Conservation (phyloP, 1,140 invertebrate species). For the Drosophila equinoxialis region DNA sequence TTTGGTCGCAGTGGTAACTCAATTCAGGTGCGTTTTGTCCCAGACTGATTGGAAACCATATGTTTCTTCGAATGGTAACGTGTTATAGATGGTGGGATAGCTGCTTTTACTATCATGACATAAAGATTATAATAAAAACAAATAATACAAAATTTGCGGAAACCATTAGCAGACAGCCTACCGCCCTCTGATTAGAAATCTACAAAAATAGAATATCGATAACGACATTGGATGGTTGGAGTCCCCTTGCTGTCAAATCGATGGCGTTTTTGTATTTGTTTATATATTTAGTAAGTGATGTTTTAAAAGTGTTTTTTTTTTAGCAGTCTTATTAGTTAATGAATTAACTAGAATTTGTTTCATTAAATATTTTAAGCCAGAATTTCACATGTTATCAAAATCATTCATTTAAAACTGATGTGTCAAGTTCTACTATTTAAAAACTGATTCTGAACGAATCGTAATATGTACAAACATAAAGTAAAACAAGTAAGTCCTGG, state of each 20-base stretch:
- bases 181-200: conserved; percentile 40
- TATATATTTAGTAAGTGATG: conserved; percentile 7
- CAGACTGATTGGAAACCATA: conserved; percentile 33
- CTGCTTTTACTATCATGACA: conserved; percentile 1
- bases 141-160: background rate
- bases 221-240: conserved; percentile 1
- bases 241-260: background rate
- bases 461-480: no score
- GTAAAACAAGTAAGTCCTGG: no score
- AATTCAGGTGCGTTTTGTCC: conserved; percentile 62
- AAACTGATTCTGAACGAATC: no score
- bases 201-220: conserved; percentile 36
- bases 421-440: no score
- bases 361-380: no score
- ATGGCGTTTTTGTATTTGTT: background rate
- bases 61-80: conserved; percentile 22
- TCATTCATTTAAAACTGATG: no score
- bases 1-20: conserved; percentile 68
- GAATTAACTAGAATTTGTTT: no score
- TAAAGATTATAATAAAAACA: conserved; percentile 7
- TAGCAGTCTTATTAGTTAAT: background rate
- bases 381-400: no score
- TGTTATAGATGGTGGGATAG: background rate
- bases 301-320: background rate
- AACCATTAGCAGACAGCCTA: conserved; percentile 13